Evolutionary conservation across 92 coral and sea anemone species (phyloP).

Genomic region (Paramuricea clavata): DNA sequence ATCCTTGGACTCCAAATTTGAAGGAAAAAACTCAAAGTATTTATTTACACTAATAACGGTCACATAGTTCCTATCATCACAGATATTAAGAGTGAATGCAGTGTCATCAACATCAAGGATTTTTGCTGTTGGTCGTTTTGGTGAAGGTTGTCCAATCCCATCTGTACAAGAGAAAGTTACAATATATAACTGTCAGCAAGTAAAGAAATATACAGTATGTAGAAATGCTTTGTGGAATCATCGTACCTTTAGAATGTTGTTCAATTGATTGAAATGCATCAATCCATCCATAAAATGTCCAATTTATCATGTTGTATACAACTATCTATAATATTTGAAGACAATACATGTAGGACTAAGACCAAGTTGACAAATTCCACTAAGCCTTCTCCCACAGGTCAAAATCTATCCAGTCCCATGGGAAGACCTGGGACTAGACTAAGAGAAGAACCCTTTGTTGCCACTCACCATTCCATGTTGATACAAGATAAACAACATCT

Average conservation of each 20-base stretch:
- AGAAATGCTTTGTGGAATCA: background rate
- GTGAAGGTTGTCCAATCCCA: background rate
- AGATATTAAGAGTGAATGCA: background rate
- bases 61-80: constrained; percentile 75
- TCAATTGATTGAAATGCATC: background rate
- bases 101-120: background rate
- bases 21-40: constrained; percentile 75
- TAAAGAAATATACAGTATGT: background rate
- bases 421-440: no score
- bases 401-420: background rate
- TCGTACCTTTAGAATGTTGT: background rate
- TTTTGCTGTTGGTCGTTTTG: constrained; percentile 14
- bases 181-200: background rate
- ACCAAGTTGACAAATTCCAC: no score
- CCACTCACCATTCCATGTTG: constrained; percentile 30
- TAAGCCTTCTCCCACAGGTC: no score
- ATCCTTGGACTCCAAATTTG: constrained; percentile 52
- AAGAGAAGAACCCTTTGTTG: background rate
- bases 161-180: background rate
- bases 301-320: constrained; percentile 7
- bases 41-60: constrained; percentile 76
- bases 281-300: constrained; percentile 30
- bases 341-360: no score
- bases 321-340: background rate
- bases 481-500: constrained; percentile 24